Conservation (phyloP, 1,140 invertebrate species). For the Brachionus plicatilis region DNA sequence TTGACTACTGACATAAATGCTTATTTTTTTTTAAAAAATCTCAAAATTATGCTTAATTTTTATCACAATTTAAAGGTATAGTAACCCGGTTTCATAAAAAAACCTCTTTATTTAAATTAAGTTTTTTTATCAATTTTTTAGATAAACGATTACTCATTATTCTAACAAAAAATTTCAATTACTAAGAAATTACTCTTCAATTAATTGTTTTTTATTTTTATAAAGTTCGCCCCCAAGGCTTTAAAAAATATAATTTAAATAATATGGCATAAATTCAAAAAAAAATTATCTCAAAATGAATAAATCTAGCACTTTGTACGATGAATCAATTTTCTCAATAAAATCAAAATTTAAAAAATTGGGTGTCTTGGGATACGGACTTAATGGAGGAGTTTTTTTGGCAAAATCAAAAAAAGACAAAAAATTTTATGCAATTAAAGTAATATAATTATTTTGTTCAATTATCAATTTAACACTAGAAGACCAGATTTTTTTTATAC, state of each 20-base stretch:
- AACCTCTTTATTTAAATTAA: neutral
- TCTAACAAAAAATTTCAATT: neutral
- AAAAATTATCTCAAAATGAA: neutral
- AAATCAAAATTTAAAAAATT: neutral
- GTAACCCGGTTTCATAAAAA: neutral
- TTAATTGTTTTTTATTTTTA: neutral
- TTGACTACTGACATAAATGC: too few relatives aligned
- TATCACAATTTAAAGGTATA: neutral
- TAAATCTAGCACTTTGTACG: neutral
- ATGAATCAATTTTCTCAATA: neutral
- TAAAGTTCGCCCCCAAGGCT: neutral
- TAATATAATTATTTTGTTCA: neutral
- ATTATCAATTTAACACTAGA: neutral
- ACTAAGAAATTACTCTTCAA: neutral
- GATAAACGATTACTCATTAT: neutral
- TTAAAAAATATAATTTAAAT: neutral
- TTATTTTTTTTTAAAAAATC: neutral
- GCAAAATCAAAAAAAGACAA: neutral
- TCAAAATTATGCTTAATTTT: neutral
- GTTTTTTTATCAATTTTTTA: neutral
- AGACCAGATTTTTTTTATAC: too few relatives aligned
- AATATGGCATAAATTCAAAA: neutral
- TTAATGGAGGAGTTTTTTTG: neutral
- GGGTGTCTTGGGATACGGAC: neutral
- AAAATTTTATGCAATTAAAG: conserved; percentile 1